Evolutionary conservation across 2,888 invertebrate genomes (phyloP).

Genomic region (Pheosia gnoma): DNA sequence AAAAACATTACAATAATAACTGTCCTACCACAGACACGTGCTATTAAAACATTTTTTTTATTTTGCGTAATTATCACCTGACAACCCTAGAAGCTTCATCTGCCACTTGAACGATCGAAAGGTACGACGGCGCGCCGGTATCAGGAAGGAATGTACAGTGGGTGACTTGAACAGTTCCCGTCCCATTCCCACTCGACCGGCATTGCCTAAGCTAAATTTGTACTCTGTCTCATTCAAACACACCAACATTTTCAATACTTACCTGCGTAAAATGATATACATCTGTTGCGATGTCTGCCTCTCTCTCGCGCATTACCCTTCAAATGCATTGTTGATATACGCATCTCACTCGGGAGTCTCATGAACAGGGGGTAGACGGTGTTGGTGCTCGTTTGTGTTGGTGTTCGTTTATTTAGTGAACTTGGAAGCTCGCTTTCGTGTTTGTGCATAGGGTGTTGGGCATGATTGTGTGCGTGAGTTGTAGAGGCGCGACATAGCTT

Average conservation of each 20-base stretch:
- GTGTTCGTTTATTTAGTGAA: constrained; percentile 84
- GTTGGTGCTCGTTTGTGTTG: constrained; percentile 78
- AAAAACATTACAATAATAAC: background rate
- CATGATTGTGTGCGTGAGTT: constrained; percentile 75
- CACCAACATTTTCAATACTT: constrained; percentile 82
- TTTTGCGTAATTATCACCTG: constrained; percentile 55
- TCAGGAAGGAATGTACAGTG: constrained; percentile 84
- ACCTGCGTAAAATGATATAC: constrained; percentile 84
- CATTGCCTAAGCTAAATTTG: constrained; percentile 78
- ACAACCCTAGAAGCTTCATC: constrained; percentile 83
- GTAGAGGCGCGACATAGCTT: constrained; percentile 84
- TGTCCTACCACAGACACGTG: background rate
- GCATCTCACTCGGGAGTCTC: constrained; percentile 71
- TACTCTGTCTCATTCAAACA: constrained; percentile 73
- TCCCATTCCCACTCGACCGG: constrained; percentile 77
- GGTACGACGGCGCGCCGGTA: constrained; percentile 81
- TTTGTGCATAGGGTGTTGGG: constrained; percentile 81
- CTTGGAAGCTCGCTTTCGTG: constrained; percentile 82
- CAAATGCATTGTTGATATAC: constrained; percentile 81
- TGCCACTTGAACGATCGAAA: constrained; percentile 85
- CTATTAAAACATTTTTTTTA: constrained; percentile 19
- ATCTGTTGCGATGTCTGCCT: constrained; percentile 76
- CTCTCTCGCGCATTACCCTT: constrained; percentile 60
- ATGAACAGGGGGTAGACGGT: constrained; percentile 81
- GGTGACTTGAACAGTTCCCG: constrained; percentile 81